phyloP scores from a whole-genome alignment of 2,888 invertebrate genomes.

The Lampropteryx suffumata region DNA sequence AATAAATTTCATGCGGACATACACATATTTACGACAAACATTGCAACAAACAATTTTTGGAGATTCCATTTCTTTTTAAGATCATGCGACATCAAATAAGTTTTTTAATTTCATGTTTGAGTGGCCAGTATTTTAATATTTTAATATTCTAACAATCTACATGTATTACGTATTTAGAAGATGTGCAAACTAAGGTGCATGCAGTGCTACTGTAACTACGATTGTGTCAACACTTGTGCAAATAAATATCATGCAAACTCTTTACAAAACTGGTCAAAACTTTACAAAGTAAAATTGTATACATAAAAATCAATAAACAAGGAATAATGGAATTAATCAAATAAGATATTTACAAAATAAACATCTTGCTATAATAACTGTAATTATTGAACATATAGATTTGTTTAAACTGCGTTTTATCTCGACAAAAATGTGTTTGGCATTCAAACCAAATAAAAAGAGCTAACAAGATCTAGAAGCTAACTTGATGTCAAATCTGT shows the following conservation, averaged over 20 bases:
- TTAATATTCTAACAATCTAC: slow-evolving; percentile 34
- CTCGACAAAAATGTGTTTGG: neutral
- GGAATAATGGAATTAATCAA: slow-evolving; percentile 1
- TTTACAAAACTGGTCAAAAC: slow-evolving; percentile 11
- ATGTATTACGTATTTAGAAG: slow-evolving; percentile 36
- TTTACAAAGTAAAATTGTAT: slow-evolving; percentile 2
- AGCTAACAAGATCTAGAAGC: slow-evolving; percentile 1
- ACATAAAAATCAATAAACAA: slow-evolving; percentile 6
- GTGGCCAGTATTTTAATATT: slow-evolving; percentile 42
- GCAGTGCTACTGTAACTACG: slow-evolving; percentile 63
- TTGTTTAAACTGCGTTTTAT: neutral
- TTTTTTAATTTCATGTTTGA: slow-evolving; percentile 70
- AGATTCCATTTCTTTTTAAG: neutral
- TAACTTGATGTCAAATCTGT: neutral
- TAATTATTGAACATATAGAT: neutral
- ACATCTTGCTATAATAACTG: neutral
- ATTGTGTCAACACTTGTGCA: slow-evolving; percentile 58
- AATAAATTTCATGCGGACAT: slow-evolving; percentile 34
- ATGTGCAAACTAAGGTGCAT: slow-evolving; percentile 56
- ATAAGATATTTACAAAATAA: slow-evolving; percentile 9
- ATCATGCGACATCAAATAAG: slow-evolving; percentile 26
- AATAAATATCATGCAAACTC: slow-evolving; percentile 31
- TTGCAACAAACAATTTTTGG: neutral
- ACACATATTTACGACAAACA: slow-evolving; percentile 30
- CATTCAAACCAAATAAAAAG: neutral